Conservation (phyloP, 1,140 invertebrate genomes). For the Hirudo medicinalis region DNA sequence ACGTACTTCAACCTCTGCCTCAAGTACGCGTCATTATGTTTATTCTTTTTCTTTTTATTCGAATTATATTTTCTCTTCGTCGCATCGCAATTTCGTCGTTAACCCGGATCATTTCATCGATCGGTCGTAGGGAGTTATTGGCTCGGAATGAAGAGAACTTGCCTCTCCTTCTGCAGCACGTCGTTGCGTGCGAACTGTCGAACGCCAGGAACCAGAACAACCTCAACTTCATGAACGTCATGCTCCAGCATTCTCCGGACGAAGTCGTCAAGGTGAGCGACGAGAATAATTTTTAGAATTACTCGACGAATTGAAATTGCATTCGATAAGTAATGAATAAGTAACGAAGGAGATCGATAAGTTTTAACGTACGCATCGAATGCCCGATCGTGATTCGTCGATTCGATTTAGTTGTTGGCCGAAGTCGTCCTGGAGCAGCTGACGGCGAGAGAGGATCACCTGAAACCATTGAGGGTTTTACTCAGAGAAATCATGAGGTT, state of each 20-base stretch:
- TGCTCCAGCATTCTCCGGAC: slow-evolving; percentile 58
- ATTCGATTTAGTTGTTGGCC: slow-evolving; percentile 44
- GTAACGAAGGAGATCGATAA: not conserved
- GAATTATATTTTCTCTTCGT: not conserved
- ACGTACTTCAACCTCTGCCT: slow-evolving; percentile 76
- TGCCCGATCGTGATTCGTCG: not conserved
- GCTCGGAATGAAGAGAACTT: slow-evolving; percentile 65
- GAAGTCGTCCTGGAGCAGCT: slow-evolving; percentile 63
- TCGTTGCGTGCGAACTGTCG: slow-evolving; percentile 86
- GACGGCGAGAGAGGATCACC: slow-evolving; percentile 74
- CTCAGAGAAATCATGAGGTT: slow-evolving; percentile 75
- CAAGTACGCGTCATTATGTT: slow-evolving; percentile 44
- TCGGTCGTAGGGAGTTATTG: slow-evolving; percentile 53
- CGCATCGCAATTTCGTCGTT: not conserved
- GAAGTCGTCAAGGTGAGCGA: slow-evolving; percentile 36
- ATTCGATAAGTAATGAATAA: not conserved
- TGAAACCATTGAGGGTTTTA: slow-evolving; percentile 65
- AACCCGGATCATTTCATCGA: slow-evolving; percentile 23
- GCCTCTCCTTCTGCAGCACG: slow-evolving; percentile 71
- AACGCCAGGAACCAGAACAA: slow-evolving; percentile 79
- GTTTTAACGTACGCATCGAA: not conserved
- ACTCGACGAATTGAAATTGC: not conserved
- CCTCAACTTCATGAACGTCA: slow-evolving; percentile 68
- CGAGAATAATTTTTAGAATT: not conserved
- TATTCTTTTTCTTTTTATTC: not conserved